These are phyloP conservation scores for Tanytarsus gracilentus DNA, from an alignment of 2,888 invertebrate genomes.

Conservation along the genomic window DNA sequence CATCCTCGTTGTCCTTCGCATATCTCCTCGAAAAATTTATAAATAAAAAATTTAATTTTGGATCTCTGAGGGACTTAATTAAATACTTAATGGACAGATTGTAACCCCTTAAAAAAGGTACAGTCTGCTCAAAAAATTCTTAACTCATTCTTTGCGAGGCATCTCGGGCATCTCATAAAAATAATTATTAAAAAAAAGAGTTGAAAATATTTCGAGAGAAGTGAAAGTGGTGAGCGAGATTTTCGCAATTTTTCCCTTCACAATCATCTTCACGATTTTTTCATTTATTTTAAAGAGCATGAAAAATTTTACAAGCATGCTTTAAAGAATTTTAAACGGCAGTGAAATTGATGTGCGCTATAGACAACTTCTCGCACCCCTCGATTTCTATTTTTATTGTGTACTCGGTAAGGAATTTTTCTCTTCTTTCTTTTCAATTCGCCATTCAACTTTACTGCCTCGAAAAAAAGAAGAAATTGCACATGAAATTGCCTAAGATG, in stretches of 20 bases:
- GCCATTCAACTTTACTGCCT: slow-evolving; percentile 11
- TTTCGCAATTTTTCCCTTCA: background rate
- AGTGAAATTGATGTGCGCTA: slow-evolving; percentile 4
- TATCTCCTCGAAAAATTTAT: too few relatives aligned
- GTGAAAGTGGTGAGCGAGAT: background rate
- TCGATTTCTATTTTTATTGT: background rate
- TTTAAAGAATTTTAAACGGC: slow-evolving; percentile 11
- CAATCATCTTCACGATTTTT: background rate
- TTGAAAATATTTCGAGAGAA: background rate
- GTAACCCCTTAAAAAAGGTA: too few relatives aligned
- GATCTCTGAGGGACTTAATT: too few relatives aligned
- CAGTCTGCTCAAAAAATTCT: too few relatives aligned
- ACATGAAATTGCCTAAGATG: slow-evolving; percentile 10
- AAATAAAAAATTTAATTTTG: too few relatives aligned
- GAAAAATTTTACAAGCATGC: slow-evolving; percentile 10
- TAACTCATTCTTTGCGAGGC: too few relatives aligned
- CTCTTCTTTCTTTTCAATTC: slow-evolving; percentile 4
- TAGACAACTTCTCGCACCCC: background rate
- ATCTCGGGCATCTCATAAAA: too few relatives aligned
- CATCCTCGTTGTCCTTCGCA: too few relatives aligned
- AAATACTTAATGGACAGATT: too few relatives aligned
- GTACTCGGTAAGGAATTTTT: background rate
- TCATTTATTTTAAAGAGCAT: slow-evolving; percentile 6
- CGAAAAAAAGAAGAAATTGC: background rate
- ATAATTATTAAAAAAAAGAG: background rate